Evolutionary conservation across 23 tunicate species (phyloP).

Genomic region (Halocynthia roretzi): DNA sequence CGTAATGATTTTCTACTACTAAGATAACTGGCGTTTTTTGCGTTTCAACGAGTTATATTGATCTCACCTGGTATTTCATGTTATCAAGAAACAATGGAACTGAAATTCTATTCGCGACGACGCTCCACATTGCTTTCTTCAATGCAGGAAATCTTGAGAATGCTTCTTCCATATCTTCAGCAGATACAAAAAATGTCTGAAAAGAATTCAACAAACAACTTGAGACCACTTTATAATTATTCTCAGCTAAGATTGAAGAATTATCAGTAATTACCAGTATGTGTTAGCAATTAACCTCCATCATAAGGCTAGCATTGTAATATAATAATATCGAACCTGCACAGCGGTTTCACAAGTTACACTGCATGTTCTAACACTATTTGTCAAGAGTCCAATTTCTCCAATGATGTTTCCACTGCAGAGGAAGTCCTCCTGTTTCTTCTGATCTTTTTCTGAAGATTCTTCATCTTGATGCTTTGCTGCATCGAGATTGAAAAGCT

Average conservation of each 20-base stretch:
- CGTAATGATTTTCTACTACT: too few species aligned
- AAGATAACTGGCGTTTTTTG: too few species aligned
- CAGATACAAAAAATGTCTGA: conserved; percentile 63
- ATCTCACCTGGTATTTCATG: conserved; percentile 40
- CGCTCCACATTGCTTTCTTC: conserved; percentile 72
- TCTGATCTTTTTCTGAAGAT: not conserved
- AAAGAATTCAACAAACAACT: not conserved
- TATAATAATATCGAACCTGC: conserved; percentile 26
- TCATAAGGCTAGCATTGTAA: not conserved
- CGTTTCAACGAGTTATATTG: not conserved
- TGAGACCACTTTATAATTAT: too few species aligned
- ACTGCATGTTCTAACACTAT: conserved; percentile 28
- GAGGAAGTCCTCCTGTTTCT: conserved; percentile 55
- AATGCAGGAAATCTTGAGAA: conserved; percentile 48
- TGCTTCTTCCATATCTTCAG: conserved; percentile 51
- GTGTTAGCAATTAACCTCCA: not conserved
- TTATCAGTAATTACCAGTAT: not conserved
- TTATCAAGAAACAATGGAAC: conserved; percentile 51
- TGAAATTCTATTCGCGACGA: conserved; percentile 51
- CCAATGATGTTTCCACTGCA: conserved; percentile 77
- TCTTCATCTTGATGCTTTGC: not conserved
- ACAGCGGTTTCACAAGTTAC: conserved; percentile 86
- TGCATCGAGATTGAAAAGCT: conserved; percentile 4
- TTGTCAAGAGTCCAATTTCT: conserved; percentile 69
- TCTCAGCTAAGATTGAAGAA: not conserved